Evolutionary conservation across 2,113 vertebrate species (phyloP).

Genomic region (Mandrillus leucophaeus): DNA sequence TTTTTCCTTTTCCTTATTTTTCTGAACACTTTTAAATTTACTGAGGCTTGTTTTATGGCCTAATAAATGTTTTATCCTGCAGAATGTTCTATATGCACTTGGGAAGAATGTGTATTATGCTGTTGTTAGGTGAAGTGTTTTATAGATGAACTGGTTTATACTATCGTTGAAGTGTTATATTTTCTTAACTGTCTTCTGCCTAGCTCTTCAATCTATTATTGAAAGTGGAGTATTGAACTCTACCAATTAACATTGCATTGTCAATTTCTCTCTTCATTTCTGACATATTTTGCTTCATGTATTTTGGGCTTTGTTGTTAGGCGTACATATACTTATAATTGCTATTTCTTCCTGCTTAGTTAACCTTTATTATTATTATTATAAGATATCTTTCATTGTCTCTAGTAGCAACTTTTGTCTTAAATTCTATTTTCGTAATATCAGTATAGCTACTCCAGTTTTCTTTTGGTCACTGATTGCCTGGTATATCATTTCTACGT

Average conservation of each 20-base stretch:
- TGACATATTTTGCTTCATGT: not conserved
- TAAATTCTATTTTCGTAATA: not conserved
- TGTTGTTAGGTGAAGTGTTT: not conserved
- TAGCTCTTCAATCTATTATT: not conserved
- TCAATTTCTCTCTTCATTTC: not conserved
- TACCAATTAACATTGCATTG: not conserved
- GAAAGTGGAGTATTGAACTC: not conserved
- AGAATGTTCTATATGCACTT: not conserved
- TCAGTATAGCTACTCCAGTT: not conserved
- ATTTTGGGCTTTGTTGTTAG: not conserved
- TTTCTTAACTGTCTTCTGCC: not conserved
- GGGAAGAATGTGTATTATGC: not conserved
- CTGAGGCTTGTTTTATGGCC: not conserved
- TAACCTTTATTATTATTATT: not conserved
- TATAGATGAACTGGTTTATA: not conserved
- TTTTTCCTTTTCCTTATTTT: not conserved
- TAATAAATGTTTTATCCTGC: not conserved
- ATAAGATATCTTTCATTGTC: not conserved
- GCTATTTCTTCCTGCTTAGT: not conserved
- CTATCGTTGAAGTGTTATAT: not conserved
- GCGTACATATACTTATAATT: not conserved
- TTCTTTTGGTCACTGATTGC: not conserved
- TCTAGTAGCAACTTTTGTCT: not conserved
- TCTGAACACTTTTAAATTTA: not conserved
- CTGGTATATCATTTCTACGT: not conserved